A percentile compares a stretch with the other conserved stretches of the same genome.
Evolutionary conservation across 2,113 vertebrate genomes (phyloP).

Genomic region (Eupsittula cactorum): DNA sequence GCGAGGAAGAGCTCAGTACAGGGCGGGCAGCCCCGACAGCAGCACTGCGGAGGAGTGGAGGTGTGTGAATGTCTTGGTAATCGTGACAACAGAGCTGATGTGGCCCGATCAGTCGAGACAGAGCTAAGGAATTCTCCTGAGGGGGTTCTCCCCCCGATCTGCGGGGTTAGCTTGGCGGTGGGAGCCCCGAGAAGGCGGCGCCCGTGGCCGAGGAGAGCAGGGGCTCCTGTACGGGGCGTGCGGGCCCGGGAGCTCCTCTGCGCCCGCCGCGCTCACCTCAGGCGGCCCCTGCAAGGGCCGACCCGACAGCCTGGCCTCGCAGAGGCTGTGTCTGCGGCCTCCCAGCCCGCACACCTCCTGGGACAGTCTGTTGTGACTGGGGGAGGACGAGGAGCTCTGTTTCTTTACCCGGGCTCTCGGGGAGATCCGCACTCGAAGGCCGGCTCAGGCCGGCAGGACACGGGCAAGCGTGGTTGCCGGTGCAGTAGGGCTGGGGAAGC

Average conservation of each 20-base stretch:
- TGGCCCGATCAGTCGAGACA: neutral
- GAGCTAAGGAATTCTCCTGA: neutral
- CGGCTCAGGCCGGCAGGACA: neutral
- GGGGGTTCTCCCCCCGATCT: rapidly evolving
- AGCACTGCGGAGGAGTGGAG: neutral
- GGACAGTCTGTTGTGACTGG: neutral
- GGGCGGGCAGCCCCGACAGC: neutral
- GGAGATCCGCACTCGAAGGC: rapidly evolving
- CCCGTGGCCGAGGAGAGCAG: neutral
- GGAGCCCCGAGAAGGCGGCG: neutral
- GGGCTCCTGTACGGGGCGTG: rapidly evolving
- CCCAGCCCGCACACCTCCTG: neutral
- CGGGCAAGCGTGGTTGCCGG: rapidly evolving
- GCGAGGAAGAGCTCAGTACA: neutral
- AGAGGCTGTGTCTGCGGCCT: neutral
- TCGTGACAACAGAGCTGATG: neutral
- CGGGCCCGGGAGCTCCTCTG: neutral
- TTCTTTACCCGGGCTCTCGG: no score
- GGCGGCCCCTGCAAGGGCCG: no score
- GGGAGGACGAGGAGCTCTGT: neutral
- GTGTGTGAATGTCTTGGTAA: neutral
- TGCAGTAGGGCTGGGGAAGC: neutral
- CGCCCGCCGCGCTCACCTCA: neutral
- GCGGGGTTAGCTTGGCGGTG: neutral
- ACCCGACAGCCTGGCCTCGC: neutral